Evolutionary conservation across 2,113 vertebrate species (phyloP), one percentile per base, ranked within the genome.

Genomic region (Isurus oxyrinchus): DNA sequence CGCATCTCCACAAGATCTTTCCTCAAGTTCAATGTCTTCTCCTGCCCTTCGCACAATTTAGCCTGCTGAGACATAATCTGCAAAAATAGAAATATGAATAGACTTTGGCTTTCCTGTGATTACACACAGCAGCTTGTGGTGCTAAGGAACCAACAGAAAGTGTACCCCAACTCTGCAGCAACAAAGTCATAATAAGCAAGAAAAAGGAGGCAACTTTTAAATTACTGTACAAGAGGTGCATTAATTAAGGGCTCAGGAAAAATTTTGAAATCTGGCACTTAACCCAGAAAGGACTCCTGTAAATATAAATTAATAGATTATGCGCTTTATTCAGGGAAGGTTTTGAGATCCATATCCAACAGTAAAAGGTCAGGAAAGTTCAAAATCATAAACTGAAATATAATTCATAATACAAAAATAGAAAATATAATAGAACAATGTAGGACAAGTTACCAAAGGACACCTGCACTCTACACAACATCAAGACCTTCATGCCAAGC

Each of bases 1-100:
- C 99, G 98, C 99, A 99, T 99, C 98, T 99, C 99, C 2, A 98
- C 98, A 98, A 99, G 97, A 97, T 99, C 99, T 97, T 99, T 99
- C 97, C 98, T 99, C 97, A 99, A 97, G 97, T 99, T 99, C 97
- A 98, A 97, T 96, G 98, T 98, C 97, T 98, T 99, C 97, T 99
- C 99, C 96, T 98, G 99, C 97, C 97, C 98, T 97, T 99, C 99
- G 40, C 98, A 98, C 97, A 98, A 97, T 27, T 97, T 97, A 40
- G 98, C 98, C 97, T 98, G 99, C n/a, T 98, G 98, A 97, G 97
- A 97, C 98, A 98, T 95, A 94, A 99, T 97, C 99, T 99, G 97
- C 79, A 97, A 86, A 14, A 40, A 4, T 57, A 44, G 27, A 44
- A 96, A 87, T 55, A 66, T 72, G 10, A 94, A 25, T 40, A 94